Base-by-base conservation (phyloP, 2,888 invertebrate species). In the Sepioteuthis lessoniana region DNA sequence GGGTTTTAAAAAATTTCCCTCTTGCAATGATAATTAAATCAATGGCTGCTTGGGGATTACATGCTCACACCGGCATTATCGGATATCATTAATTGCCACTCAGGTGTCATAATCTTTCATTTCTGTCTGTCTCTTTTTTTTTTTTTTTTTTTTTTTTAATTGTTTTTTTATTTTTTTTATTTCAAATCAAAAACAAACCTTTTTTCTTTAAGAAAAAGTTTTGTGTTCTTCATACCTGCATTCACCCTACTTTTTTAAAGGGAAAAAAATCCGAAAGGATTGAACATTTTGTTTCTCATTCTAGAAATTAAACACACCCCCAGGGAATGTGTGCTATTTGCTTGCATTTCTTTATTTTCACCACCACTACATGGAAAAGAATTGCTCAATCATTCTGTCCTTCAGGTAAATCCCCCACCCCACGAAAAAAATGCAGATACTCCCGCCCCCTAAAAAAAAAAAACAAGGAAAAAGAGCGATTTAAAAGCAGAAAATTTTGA, bases 331-430 rank as follows among this genome's bases (percentile, higher is more conserved):
- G 76, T 16, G n/a, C 76, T 76, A n/a, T 76, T 76, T 76, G 76
- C 76, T 76, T 76, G n/a, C 35, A n/a, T 76, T n/a, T 76, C 76
- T 76, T 76, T 76, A 76, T 76, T 76, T 76, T n/a, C n/a, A 76
- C 76, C 76, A n/a, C 0, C 21, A 55, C 19, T 5, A n/a, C 76
- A 76, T 35, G n/a, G n/a, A n/a, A 76, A n/a, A 13, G 76, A 76
- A 76, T 76, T 76, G 76, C 76, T 76, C 76, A 76, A 76, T n/a
- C 76, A 76, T 76, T 76, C 35, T 76, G 76, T 35, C n/a, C 76
- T 76, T 76, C 13, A 16, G n/a, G 55, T 25, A 76, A 55, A 55
- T n/a, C n/a, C n/a, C n/a, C n/a, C n/a, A n/a, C n/a, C n/a, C n/a
- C n/a, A n/a, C n/a, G n/a, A n/a, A n/a, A n/a, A n/a, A n/a, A n/a